Evolutionary conservation across 2,113 vertebrate genomes (phyloP), one percentile per base, ranked within the genome.

Genomic region (Tachycineta bicolor): DNA sequence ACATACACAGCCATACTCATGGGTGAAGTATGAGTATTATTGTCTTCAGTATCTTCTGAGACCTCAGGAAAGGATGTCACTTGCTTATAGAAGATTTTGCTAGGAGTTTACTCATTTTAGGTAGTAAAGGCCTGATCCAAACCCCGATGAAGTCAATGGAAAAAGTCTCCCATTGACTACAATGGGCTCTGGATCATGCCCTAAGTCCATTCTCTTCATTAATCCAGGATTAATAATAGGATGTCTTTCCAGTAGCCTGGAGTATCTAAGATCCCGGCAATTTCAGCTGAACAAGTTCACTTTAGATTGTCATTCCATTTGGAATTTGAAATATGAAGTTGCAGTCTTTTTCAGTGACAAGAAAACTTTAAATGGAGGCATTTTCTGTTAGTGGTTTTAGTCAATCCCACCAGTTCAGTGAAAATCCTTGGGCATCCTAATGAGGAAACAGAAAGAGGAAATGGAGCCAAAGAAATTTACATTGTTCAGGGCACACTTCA

Each of bases 151-250:
- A 97, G 95, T 95, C 94, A 96, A 96, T 94, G 85, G 95, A 94
- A 97, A 97, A 97, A 95, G 37, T 59, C 88, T 97, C 83, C 95
- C 95, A 95, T 95, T 97, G 96, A 97, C 94, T 97, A 93, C 95
- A 96, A 81, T 92, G 92, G 94, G 95, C 92, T 97, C 95, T 97
- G 95, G 95, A 93, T 97, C 95, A 97, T 94, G 90, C 85, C 95
- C 86, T 94, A 93, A 74, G 5, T 90, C 85, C 67, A 74, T 25
- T 78, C 21, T 94, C 95, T 94, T 96, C 95, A 63, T 81, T 86
- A 90, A 65, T 47, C 68, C 67, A 88, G 90, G 46, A 43, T 70
- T 86, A 74, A 83, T 65, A 69, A 49, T 5, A 79, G 47, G 74
- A 33, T 24, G 74, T 50, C 28, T 88, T 90, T 86, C 82, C 59